Base-by-base conservation (phyloP, 2,797 vertebrate species). In the Notolabrus celidotus region DNA sequence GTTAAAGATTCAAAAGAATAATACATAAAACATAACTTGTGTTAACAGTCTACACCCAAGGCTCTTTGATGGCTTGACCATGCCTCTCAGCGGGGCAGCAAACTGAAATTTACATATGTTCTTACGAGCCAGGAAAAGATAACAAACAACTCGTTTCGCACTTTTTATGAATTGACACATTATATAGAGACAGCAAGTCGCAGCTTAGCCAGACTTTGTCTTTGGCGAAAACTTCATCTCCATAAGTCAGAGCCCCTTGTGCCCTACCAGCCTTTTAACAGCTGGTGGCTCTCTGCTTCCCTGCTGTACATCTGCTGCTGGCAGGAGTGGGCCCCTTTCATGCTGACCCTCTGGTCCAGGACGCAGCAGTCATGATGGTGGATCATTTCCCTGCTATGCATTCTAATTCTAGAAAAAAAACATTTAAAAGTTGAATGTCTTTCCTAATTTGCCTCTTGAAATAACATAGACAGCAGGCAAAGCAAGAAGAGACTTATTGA, bases 271-370 rank as follows among this genome's bases (percentile, higher is more conserved):
- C 54, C 50, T 39, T 67, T 57, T 25, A 68, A 50, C 80, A 85
- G 80, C 69, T 77, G 74, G 77, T 64, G 66, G 66, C 49, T 36
- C 46, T 75, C 77, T 71, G 53, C 57, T 73, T 54, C 61, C 42
- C 65, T 53, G 53, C 57, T 75, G 64, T 70, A 64, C 74, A 71
- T 73, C 71, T 75, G 67, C 56, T 72, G 38, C 41, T 53, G 15
- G 23, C 61, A 67, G 46, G 61, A 78, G 50, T 16, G 8, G 25
- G 33, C 41, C 50, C 50, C 38, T 57, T 60, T 61, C 38, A 74
- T 45, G 56, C 36, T 39, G 45, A 72, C 31, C 36, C 19, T 64
- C 47, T 46, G 49, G 14, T 60, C 22, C 36, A 42, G 17, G 53
- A 49, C 54, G 8, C 22, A n/a, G 34, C 38, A 70, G 10, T 27